Conservation (phyloP, 2,113 vertebrate genomes). For the Cavia porcellus region DNA sequence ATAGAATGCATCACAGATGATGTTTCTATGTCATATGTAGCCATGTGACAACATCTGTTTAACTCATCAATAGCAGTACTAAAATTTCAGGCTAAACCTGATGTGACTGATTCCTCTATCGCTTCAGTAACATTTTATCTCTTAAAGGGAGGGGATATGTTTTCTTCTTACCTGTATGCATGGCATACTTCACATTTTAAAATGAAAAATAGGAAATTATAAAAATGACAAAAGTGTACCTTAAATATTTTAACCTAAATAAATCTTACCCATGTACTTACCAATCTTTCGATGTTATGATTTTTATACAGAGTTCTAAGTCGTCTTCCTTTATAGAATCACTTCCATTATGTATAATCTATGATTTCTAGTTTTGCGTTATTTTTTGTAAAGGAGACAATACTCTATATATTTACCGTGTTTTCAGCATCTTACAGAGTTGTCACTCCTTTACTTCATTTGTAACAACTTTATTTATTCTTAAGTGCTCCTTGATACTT, state of each 20-base stretch:
- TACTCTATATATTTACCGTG: background rate
- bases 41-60: background rate
- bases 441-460: background rate
- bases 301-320: background rate
- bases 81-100: background rate
- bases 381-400: background rate
- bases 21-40: background rate
- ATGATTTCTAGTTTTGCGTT: background rate
- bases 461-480: conserved; percentile 43
- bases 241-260: conserved; percentile 38
- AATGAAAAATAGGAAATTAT: background rate
- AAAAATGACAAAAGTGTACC: background rate
- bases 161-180: background rate
- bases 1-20: background rate
- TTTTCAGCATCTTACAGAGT: background rate
- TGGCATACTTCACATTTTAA: conserved; percentile 16
- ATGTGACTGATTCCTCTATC: background rate
- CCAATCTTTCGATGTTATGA: background rate
- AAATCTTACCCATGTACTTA: background rate
- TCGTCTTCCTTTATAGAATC: background rate
- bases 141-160: background rate
- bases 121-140: background rate
- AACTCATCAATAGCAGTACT: background rate
- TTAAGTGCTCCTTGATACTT: background rate
- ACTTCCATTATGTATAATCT: background rate